Base-by-base conservation (phyloP, 2,113 vertebrate species). In the Crotalus horridus region DNA sequence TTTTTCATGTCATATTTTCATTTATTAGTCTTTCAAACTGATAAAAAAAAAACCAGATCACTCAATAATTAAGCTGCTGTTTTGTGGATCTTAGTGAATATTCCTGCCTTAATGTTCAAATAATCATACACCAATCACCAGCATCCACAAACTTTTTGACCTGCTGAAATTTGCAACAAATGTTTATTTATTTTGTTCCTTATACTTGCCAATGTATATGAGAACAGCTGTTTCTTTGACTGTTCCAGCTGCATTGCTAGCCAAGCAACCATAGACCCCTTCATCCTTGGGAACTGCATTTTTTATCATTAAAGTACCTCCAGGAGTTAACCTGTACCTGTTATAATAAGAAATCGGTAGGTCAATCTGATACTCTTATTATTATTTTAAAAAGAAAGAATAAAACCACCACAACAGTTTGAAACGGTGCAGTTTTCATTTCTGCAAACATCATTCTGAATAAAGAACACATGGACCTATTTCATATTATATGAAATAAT, bases 231-330 rank as follows among this genome's bases (percentile, higher is more conserved):
- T 98, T 94, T 98, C 96, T 33, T 97, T 96, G 93, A 98, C 98
- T 12, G 98, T 99, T 92, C 99, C 99, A 29, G 99, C 99, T 64
- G 95, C 95, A 93, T 99, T 99, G 97, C 98, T 99, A 92, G 98
- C 99, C 94, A 99, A 96, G 92, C 99, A 99, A 90, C 98, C 98
- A 74, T 99, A 99, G 33, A 97, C 69, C 24, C 99, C 99, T 95
- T 97, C 98, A 93, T 99, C 99, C 95, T 97, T 98, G 87, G 96
- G 96, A 96, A 96, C 61, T 54, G 97, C 95, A 94, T 98, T 98
- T 97, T 96, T 98, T 93, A 99, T 98, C 74, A 98, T 93, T 95
- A 99, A 97, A 4, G 98, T 98, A 11, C 99, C 99, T 95, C 99
- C 98, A 88, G 98, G 95, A 43, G 96, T 98, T 97, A 99, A 95